Evolutionary conservation across 2,888 invertebrate species (phyloP).

Genomic region (Anodontia alba): DNA sequence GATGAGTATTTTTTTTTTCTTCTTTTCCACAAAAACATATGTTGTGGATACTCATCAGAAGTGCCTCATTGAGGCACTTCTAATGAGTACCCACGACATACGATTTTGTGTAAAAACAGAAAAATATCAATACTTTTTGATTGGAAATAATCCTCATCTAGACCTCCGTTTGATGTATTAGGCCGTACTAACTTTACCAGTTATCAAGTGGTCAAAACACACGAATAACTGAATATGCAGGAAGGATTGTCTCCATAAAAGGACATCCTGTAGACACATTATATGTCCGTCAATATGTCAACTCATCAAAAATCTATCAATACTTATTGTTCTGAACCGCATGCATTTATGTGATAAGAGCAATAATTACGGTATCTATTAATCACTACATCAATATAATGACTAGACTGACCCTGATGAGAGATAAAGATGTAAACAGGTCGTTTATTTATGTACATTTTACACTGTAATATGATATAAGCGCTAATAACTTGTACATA

Average conservation of each 20-base stretch:
- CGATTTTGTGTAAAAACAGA: no score
- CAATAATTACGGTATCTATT: conserved; percentile 31
- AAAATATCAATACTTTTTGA: no score
- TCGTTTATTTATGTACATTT: background rate
- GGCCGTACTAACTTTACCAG: no score
- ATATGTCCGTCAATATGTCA: background rate
- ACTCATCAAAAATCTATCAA: conserved; percentile 12
- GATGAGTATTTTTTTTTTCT: no score
- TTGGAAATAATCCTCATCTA: no score
- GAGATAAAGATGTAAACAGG: conserved; percentile 25
- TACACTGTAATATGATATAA: background rate
- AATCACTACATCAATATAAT: conserved; percentile 12
- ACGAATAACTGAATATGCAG: no score
- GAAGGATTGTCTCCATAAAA: background rate
- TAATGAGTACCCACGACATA: no score
- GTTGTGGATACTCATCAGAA: no score
- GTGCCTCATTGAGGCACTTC: no score
- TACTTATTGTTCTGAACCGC: conserved; percentile 1
- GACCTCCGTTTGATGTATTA: no score
- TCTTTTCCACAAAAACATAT: no score
- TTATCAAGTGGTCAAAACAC: no score
- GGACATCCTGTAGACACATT: background rate
- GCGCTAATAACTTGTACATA: background rate
- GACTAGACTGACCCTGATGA: conserved; percentile 14
- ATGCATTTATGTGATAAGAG: background rate